Conservation (phyloP, 2,113 vertebrate genomes). For the Anhinga anhinga region DNA sequence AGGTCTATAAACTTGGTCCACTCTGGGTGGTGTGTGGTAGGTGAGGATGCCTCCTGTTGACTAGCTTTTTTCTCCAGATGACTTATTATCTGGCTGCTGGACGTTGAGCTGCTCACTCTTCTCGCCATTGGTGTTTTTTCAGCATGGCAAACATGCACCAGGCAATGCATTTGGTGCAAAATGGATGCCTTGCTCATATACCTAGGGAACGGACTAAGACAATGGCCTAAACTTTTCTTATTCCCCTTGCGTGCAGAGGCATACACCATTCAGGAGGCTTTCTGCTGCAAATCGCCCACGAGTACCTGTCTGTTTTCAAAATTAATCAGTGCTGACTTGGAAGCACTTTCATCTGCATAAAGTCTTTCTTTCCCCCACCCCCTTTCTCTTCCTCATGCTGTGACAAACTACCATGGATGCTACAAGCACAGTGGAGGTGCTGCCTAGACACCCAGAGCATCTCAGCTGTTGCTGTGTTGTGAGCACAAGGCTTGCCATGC, state of each 20-base stretch:
- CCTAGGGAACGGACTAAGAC: neutral
- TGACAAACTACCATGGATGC: neutral
- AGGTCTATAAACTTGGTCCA: neutral
- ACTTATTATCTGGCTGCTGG: neutral
- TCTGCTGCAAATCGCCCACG: neutral
- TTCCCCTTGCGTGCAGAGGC: neutral
- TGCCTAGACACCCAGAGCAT: slow-evolving; percentile 19
- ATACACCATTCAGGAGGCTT: neutral
- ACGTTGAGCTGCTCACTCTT: neutral
- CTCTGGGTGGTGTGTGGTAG: neutral
- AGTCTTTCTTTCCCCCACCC: neutral
- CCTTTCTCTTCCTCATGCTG: neutral
- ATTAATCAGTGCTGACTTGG: slow-evolving; percentile 45
- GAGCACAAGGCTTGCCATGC: neutral
- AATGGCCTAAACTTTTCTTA: neutral
- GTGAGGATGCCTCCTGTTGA: neutral
- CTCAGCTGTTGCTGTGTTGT: neutral
- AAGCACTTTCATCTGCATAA: neutral
- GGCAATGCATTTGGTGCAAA: neutral
- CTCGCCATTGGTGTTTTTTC: neutral
- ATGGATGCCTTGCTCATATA: neutral
- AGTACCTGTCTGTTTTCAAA: slow-evolving; percentile 18
- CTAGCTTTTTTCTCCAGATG: neutral
- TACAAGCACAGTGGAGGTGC: neutral
- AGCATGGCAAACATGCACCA: accelerated